phyloP scores from a whole-genome alignment of 2,797 vertebrate genomes.

The Poecilia velifera region DNA sequence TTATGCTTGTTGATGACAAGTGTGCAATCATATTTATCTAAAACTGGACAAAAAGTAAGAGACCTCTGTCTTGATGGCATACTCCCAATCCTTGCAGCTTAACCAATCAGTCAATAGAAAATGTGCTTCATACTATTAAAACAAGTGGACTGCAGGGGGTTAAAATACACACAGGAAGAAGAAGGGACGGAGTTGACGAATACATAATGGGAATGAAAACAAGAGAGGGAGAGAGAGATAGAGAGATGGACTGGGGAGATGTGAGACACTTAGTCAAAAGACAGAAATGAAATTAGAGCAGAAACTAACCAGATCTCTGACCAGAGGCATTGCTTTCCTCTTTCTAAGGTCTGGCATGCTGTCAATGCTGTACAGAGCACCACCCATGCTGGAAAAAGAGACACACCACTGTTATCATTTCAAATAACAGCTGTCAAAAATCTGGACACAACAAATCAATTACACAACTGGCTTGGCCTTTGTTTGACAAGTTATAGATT shows the following conservation, averaged over 20 bases:
- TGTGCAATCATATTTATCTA: constrained; percentile 23
- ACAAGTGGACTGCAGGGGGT: constrained; percentile 20
- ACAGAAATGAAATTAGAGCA: constrained; percentile 49
- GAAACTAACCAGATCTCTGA: constrained; percentile 96
- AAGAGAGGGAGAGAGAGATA: constrained; percentile 8
- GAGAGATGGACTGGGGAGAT: constrained; percentile 34
- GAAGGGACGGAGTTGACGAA: background rate
- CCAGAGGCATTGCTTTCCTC: constrained; percentile 96
- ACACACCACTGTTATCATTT: constrained; percentile 18
- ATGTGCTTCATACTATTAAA: constrained; percentile 1
- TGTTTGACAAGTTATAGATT: constrained; percentile 37
- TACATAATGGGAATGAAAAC: constrained; percentile 7
- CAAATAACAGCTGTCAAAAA: constrained; percentile 18
- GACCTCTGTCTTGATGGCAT: constrained; percentile 15
- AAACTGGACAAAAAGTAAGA: constrained; percentile 29
- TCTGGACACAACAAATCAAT: constrained; percentile 21
- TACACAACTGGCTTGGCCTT: constrained; percentile 18
- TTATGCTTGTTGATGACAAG: background rate
- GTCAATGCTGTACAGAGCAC: constrained; percentile 98
- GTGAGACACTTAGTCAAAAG: constrained; percentile 33
- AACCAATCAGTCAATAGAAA: constrained; percentile 12
- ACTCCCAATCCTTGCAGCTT: constrained; percentile 17
- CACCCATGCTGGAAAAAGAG: constrained; percentile 88
- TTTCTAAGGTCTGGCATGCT: constrained; percentile 99
- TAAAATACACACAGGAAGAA: constrained; percentile 13